These are phyloP conservation scores for Hypanus sabinus DNA, from an alignment of 2,113 vertebrate genomes.

Conservation along the genomic window DNA sequence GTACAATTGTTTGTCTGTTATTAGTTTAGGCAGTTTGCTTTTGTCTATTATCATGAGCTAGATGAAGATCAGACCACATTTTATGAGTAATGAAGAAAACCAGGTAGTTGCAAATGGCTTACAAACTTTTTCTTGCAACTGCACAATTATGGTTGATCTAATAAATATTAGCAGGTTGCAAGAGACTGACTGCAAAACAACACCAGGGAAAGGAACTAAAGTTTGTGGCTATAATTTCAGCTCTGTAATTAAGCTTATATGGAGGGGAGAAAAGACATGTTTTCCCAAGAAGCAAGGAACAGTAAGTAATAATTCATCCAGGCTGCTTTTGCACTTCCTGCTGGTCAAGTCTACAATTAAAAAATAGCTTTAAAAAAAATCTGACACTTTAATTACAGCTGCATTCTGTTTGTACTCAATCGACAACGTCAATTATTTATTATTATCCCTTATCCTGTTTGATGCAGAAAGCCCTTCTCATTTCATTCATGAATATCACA, in stretches of 20 bases:
- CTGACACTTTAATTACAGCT: neutral
- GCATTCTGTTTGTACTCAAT: neutral
- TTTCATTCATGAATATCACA: neutral
- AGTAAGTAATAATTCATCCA: neutral
- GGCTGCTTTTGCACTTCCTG: neutral
- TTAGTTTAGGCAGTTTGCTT: too few relatives aligned
- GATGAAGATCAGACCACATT: too few relatives aligned
- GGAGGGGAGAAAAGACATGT: neutral
- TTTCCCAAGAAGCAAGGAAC: neutral
- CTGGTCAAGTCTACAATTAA: neutral
- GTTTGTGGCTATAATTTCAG: neutral
- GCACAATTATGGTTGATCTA: neutral
- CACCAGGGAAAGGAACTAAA: neutral
- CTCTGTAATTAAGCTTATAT: neutral
- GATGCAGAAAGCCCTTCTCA: neutral
- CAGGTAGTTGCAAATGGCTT: too few relatives aligned
- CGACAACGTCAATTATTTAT: neutral
- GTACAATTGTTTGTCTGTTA: too few relatives aligned
- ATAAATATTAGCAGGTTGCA: neutral
- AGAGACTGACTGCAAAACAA: neutral
- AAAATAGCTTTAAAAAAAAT: neutral
- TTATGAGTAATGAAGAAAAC: too few relatives aligned
- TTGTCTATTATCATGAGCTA: too few relatives aligned
- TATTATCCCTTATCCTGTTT: neutral
- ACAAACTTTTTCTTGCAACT: too few relatives aligned